Evolutionary conservation across 2,888 invertebrate species (phyloP), one percentile per base, ranked within the genome.

Genomic region (Serripes groenlandicus): DNA sequence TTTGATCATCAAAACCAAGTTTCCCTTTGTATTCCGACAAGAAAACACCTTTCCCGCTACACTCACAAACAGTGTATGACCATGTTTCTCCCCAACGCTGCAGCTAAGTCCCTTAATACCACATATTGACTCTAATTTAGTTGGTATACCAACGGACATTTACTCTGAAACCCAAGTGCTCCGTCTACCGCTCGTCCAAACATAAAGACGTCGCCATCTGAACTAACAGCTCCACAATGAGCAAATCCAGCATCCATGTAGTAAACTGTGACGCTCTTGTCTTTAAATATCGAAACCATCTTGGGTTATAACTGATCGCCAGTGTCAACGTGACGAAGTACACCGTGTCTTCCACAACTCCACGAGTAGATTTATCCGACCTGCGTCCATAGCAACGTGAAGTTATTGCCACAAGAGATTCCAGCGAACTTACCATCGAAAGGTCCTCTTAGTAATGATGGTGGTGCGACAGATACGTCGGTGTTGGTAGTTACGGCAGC

Each of bases 21-120:
- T 91, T 91, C 0, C 91, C 91, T 75, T 91, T 91, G 77, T 90
- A 91, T 11, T 90, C 91, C 91, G 90, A 83, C 89, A 90, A 7
- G 88, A 60, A 80, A 75, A 87, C n/a, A 89, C 90, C 0, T 49
- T 30, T 28, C 90, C 91, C 7, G 84, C 60, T 3, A 37, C 49
- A 9, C 85, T 80, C 34, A 88, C 58, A 58, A 88, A 90, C 68
- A 91, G 76, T 3, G 90, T 90, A 75, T 91, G 91, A 1, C 89
- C 91, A 60, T 90, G 90, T 60, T 92, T 91, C 68, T 92, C 92
- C 28, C 90, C 91, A 23, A 90, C 89, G 78, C 89, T 90, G 68
- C 92, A 92, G 66, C 90, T 90, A 9, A 91, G 68, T 58, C 79
- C 86, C 23, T 23, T 75, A 23, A 91, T 75, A 23, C 76, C 52